These are phyloP conservation scores for Euplagia quadripunctaria DNA, from an alignment of 2,888 invertebrate genomes.

Conservation along the genomic window DNA sequence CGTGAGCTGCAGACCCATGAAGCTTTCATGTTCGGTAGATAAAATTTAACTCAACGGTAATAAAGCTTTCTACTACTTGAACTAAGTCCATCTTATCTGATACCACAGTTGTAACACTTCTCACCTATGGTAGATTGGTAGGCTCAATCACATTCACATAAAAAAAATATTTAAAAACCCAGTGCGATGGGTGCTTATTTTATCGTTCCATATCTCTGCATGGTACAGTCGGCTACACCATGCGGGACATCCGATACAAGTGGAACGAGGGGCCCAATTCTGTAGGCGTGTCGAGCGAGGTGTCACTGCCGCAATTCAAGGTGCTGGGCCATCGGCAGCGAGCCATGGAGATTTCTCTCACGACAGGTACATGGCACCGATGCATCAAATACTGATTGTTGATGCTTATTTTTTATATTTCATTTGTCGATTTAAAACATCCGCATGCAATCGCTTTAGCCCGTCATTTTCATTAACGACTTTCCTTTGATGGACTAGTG, in stretches of 20 bases:
- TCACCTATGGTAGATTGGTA: conserved; percentile 63
- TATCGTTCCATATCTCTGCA: conserved; percentile 84
- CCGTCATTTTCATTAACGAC: conserved; percentile 31
- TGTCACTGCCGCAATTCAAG: conserved; percentile 99
- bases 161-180: conserved; percentile 72
- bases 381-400: conserved; percentile 42
- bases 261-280: conserved; percentile 98
- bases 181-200: conserved; percentile 85
- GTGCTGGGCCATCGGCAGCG: conserved; percentile 98
- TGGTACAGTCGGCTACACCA: conserved; percentile 97
- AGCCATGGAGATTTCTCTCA: conserved; percentile 98
- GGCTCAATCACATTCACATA: conserved; percentile 58
- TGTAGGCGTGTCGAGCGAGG: conserved; percentile 98
- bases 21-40: conserved; percentile 65
- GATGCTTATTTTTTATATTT: conserved; percentile 34
- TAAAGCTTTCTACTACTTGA: conserved; percentile 54
- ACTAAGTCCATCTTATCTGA: conserved; percentile 45
- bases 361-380: conserved; percentile 92
- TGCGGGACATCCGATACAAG: conserved; percentile 98
- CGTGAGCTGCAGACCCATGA: conserved; percentile 55
- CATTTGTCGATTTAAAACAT: conserved; percentile 30
- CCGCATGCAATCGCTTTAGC: conserved; percentile 61
- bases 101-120: conserved; percentile 49
- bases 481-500: conserved; percentile 40
- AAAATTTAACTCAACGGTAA: conserved; percentile 51